These are phyloP conservation scores for Chionodraco myersi DNA, from an alignment of 2,113 vertebrate genomes.

Conservation along the genomic window DNA sequence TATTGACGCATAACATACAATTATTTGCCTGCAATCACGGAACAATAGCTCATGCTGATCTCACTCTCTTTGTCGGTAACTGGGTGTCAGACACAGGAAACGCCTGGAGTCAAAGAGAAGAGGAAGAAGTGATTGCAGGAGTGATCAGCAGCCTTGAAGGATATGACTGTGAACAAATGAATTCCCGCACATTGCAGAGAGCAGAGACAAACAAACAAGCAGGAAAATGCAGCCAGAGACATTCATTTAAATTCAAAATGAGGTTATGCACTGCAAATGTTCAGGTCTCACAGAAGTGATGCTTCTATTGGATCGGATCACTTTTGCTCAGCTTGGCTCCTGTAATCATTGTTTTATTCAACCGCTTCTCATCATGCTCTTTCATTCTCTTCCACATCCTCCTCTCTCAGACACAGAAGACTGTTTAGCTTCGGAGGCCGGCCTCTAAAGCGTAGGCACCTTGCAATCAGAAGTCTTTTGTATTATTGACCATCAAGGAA, in stretches of 20 bases:
- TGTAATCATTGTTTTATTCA: conserved; percentile 23
- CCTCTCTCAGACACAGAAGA: background rate
- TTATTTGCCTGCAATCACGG: background rate
- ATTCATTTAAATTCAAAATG: conserved; percentile 41
- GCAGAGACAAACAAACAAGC: conserved; percentile 16
- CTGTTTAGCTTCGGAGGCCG: background rate
- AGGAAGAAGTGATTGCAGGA: conserved; percentile 10
- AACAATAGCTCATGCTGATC: background rate
- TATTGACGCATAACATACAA: background rate
- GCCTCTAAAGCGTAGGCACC: too few species aligned
- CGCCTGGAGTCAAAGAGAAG: background rate
- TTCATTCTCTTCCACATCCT: background rate
- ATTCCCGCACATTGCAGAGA: conserved; percentile 5
- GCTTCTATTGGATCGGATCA: background rate
- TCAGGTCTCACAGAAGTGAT: background rate
- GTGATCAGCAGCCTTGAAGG: conserved; percentile 21
- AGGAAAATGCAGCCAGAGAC: conserved; percentile 1
- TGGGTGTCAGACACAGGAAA: conserved; percentile 17
- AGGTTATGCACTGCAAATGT: conserved; percentile 18
- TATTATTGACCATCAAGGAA: too few species aligned
- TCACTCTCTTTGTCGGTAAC: background rate
- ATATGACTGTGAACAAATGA: conserved; percentile 29
- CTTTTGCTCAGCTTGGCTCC: background rate
- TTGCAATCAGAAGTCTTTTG: too few species aligned
- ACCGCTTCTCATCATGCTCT: background rate